Evolutionary conservation across 2,797 vertebrate genomes (phyloP), one percentile per base, ranked within the genome.

Genomic region (Melanotaenia boesemani): DNA sequence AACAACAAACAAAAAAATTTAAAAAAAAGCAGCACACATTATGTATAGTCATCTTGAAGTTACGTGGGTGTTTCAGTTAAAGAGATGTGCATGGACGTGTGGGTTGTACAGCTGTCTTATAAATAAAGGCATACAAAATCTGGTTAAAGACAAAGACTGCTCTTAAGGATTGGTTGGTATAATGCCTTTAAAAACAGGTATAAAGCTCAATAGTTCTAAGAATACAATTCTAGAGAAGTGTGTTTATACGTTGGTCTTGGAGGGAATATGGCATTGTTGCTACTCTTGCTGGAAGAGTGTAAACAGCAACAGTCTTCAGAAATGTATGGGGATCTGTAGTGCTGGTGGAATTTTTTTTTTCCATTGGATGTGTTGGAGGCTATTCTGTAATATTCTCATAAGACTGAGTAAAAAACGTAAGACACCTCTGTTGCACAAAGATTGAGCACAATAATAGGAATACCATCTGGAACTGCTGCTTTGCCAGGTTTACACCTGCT

Each of bases 381-480:
- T 44, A 20, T 22, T 12, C 20, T n/a, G 18, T 9, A 5, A 24
- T 15, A 54, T 15, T 54, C 20, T 39, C 32, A 44, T 39, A n/a
- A 22, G 20, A 44, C 5, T 11, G 32, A 8, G 9, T 6, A 18
- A 55, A 13, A 67, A 39, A 54, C 5, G 50, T 0, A 28, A 58
- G 12, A 22, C 9, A 46, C 7, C 6, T 8, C 6, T 50, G 36
- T 18, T n/a, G 18, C 18, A 12, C 1, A 30, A 28, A 67, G 26
- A 11, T 41, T n/a, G 20, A 57, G 22, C 15, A 46, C 9, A 69
- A 50, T 59, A 26, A 50, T 20, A 30, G 41, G 50, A 72, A 63
- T 22, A 34, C 37, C 61, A 57, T 63, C 50, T 63, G 50, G 26
- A 8, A 22, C 5, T 15, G 24, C 6, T 20, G 22, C 22, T 34